Conservation (phyloP, 2,113 vertebrate genomes). For the Seriola aureovittata region DNA sequence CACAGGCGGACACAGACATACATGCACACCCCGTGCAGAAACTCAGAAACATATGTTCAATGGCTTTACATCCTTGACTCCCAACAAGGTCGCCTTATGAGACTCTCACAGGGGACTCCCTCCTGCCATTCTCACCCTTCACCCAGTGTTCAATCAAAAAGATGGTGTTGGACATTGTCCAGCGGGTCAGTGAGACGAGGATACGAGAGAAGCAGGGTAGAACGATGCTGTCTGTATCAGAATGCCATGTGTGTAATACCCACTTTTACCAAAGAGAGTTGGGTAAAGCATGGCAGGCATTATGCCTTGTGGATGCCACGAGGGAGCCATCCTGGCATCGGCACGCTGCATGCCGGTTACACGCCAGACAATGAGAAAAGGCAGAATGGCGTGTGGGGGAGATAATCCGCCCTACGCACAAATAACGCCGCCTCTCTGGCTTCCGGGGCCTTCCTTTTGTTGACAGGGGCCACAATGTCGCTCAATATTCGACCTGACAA, state of each 20-base stretch:
- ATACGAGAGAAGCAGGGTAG: neutral
- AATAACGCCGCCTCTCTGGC: conserved; percentile 63
- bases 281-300: conserved; percentile 42
- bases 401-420: conserved; percentile 71
- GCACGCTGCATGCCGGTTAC: conserved; percentile 55
- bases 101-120: neutral
- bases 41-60: conserved; percentile 40
- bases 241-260: conserved; percentile 26
- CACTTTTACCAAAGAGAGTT: conserved; percentile 36
- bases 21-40: conserved; percentile 5
- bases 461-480: conserved; percentile 71
- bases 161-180: conserved; percentile 55
- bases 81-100: conserved; percentile 49
- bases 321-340: conserved; percentile 61
- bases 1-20: neutral
- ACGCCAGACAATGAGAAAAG: conserved; percentile 69
- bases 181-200: conserved; percentile 38
- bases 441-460: conserved; percentile 75
- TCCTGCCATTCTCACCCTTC: neutral
- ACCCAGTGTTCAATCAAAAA: conserved; percentile 47
- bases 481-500: conserved; percentile 81
- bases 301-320: conserved; percentile 39
- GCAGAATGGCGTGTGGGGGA: conserved; percentile 66
- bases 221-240: neutral
- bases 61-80: conserved; percentile 37